Evolutionary conservation across 1,140 invertebrate genomes (phyloP).

Genomic region (Drosophila mauritiana): DNA sequence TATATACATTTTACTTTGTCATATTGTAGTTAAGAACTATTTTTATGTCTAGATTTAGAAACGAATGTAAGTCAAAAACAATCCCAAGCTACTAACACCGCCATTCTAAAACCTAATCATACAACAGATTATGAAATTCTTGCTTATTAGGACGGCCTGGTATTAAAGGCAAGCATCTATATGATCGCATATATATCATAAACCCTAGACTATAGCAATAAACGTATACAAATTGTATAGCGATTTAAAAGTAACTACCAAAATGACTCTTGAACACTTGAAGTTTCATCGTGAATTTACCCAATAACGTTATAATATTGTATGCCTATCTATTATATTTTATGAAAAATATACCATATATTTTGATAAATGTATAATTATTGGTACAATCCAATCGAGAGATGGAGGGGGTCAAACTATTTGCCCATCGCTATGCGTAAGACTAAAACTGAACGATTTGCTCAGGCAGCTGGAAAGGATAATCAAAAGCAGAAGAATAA

Average conservation of each 20-base stretch:
- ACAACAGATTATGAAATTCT: too few species aligned
- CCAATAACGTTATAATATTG: slow-evolving; percentile 29
- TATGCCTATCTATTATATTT: slow-evolving; percentile 30
- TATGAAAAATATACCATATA: slow-evolving; percentile 41
- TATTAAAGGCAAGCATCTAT: slow-evolving; percentile 16
- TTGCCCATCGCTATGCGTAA: slow-evolving; percentile 24
- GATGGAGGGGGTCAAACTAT: slow-evolving; percentile 3
- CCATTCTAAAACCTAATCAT: slow-evolving; percentile 38
- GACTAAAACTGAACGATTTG: slow-evolving; percentile 50
- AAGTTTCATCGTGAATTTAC: slow-evolving; percentile 63
- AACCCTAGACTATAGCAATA: slow-evolving; percentile 13
- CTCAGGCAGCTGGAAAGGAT: slow-evolving; percentile 66
- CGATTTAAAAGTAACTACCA: slow-evolving; percentile 51
- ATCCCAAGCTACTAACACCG: slow-evolving; percentile 51
- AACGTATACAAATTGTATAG: slow-evolving; percentile 28
- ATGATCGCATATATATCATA: slow-evolving; percentile 27
- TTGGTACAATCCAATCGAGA: slow-evolving; percentile 5
- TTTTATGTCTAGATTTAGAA: slow-evolving; percentile 62
- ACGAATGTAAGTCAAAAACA: slow-evolving; percentile 39
- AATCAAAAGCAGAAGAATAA: slow-evolving; percentile 59
- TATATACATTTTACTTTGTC: slow-evolving; percentile 59
- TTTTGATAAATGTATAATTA: slow-evolving; percentile 54
- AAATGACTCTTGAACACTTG: slow-evolving; percentile 52
- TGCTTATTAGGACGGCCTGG: not conserved
- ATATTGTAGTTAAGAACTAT: slow-evolving; percentile 51